phyloP scores from a whole-genome alignment of 2,113 vertebrate species.

The Nematolebias whitei region DNA sequence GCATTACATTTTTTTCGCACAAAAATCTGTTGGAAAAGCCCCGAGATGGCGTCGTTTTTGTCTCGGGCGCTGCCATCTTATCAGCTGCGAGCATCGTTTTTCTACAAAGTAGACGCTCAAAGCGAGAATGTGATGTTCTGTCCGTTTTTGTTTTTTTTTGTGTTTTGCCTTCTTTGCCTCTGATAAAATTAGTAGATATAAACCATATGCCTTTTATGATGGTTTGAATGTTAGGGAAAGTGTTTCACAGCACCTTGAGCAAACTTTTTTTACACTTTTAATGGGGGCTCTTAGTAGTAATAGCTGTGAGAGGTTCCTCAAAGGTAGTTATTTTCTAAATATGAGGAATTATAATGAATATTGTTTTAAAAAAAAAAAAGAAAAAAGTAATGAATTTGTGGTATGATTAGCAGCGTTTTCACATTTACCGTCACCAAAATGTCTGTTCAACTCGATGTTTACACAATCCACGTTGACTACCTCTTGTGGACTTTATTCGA shows the following conservation, averaged over 20 bases:
- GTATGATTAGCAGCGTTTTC: too few species aligned
- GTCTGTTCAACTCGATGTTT: slow-evolving; percentile 50
- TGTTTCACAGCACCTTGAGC: slow-evolving; percentile 3
- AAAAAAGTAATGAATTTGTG: too few species aligned
- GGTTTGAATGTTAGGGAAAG: background rate
- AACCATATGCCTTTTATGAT: slow-evolving; percentile 29
- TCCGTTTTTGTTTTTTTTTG: slow-evolving; percentile 12
- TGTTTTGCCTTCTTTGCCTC: background rate
- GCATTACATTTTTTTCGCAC: too few species aligned
- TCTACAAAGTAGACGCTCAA: slow-evolving; percentile 14
- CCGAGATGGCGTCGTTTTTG: background rate
- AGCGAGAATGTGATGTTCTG: slow-evolving; percentile 54
- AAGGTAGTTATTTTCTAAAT: background rate
- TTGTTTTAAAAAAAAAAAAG: background rate
- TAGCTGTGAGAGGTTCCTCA: background rate
- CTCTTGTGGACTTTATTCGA: slow-evolving; percentile 58
- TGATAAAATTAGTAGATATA: background rate
- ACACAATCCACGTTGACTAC: slow-evolving; percentile 63
- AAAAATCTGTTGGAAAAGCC: too few species aligned
- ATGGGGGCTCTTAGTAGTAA: slow-evolving; percentile 2
- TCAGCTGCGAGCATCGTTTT: too few species aligned
- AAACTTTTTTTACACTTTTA: background rate
- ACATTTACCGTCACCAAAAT: slow-evolving; percentile 36
- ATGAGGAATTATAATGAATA: slow-evolving; percentile 1
- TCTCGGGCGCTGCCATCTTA: slow-evolving; percentile 28